Conservation (phyloP, 2,888 invertebrate genomes). For the Apamea epomidion region DNA sequence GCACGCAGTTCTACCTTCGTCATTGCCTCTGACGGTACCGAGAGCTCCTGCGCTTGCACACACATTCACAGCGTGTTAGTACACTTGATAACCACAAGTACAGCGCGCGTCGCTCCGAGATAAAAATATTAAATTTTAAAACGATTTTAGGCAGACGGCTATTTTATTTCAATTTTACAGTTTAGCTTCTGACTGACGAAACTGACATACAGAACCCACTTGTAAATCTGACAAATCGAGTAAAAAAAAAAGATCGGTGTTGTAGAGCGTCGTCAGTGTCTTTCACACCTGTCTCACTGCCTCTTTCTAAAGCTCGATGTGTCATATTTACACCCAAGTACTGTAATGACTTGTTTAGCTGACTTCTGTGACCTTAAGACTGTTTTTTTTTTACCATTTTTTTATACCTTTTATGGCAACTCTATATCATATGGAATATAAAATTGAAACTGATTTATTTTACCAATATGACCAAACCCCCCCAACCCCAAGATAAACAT, state of each 20-base stretch:
- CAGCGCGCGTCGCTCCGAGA: background rate
- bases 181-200: background rate
- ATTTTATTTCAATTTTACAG: background rate
- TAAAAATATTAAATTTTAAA: background rate
- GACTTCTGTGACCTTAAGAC: background rate
- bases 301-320: background rate
- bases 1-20: background rate
- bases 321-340: background rate
- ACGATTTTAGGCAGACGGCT: background rate
- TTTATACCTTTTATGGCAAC: slow-evolving; percentile 1
- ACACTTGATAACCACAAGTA: background rate
- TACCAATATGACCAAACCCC: background rate
- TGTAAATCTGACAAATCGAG: background rate
- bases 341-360: background rate
- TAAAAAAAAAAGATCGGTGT: background rate
- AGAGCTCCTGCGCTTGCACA: background rate
- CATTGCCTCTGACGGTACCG: background rate
- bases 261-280: background rate
- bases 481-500: no score
- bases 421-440: background rate
- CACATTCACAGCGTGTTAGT: background rate
- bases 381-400: background rate
- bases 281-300: background rate
- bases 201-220: background rate
- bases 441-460: slow-evolving; percentile 1